Percentiles rank a stretch among this genome's conserved stretches.
phyloP scores from a whole-genome alignment of 2,888 invertebrate species.

The Hypolimnas misippus region DNA sequence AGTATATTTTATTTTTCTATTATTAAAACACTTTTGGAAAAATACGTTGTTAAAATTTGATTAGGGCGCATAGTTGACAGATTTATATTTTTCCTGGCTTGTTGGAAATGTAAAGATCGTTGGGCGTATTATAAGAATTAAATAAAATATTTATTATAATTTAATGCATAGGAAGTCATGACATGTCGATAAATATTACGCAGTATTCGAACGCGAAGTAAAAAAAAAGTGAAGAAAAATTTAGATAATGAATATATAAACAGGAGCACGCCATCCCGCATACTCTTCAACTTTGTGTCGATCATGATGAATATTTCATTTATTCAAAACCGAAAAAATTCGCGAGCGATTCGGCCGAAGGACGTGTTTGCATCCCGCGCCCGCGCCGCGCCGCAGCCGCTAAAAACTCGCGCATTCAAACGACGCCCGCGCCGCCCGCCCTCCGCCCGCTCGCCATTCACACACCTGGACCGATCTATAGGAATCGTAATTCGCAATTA shows the following conservation, averaged over 20 bases:
- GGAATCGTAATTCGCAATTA: constrained; percentile 45
- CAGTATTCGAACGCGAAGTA: constrained; percentile 4
- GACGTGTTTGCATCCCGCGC: constrained; percentile 55
- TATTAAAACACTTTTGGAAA: no score
- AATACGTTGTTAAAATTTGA: no score
- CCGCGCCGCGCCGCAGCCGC: constrained; percentile 18
- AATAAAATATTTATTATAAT: no score
- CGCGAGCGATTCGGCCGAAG: constrained; percentile 48
- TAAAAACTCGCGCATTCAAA: constrained; percentile 64
- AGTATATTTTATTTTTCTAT: no score
- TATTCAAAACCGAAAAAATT: constrained; percentile 65
- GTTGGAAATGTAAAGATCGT: no score
- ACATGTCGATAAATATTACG: background rate
- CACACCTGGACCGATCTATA: constrained; percentile 48
- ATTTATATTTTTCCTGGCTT: no score
- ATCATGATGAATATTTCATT: constrained; percentile 69
- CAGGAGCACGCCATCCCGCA: constrained; percentile 25
- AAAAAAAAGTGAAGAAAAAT: constrained; percentile 28
- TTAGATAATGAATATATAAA: constrained; percentile 33
- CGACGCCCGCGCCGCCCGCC: constrained; percentile 50
- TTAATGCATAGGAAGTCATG: no score
- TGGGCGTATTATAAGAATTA: no score
- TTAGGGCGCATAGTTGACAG: no score
- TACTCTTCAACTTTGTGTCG: constrained; percentile 38
- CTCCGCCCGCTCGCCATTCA: constrained; percentile 47